These are phyloP conservation scores for Trogon melanurus DNA, from an alignment of 2,113 vertebrate species.

Conservation along the genomic window DNA sequence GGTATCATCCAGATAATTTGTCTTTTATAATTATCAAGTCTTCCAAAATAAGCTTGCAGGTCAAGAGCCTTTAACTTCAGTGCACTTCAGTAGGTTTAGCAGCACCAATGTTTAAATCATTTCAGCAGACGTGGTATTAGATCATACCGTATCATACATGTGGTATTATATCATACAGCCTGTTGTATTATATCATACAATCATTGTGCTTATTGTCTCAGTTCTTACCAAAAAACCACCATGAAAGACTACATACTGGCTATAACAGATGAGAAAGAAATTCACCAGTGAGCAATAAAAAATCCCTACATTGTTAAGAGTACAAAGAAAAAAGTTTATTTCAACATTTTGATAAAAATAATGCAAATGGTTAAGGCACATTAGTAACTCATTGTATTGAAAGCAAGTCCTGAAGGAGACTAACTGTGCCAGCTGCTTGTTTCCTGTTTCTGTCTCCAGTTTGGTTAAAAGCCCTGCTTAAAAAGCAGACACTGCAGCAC, in stretches of 20 bases:
- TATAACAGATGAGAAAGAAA: background rate
- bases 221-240: background rate
- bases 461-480: constrained; percentile 9
- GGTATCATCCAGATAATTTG: background rate
- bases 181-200: background rate
- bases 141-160: background rate
- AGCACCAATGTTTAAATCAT: background rate
- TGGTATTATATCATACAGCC: background rate
- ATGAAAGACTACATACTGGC: background rate
- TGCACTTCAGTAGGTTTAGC: background rate
- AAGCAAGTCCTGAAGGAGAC: constrained; percentile 32
- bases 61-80: background rate
- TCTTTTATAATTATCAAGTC: background rate
- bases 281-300: background rate
- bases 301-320: background rate
- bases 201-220: background rate
- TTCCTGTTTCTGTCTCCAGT: constrained; percentile 39
- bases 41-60: background rate
- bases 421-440: background rate
- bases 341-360: constrained; percentile 17
- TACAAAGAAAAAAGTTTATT: background rate
- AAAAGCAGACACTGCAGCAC: constrained; percentile 31
- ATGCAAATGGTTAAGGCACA: background rate
- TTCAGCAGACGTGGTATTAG: background rate
- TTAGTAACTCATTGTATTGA: constrained; percentile 1